Base-by-base conservation (phyloP, 2,888 invertebrate species). In the Entomobrya multifasciata region DNA sequence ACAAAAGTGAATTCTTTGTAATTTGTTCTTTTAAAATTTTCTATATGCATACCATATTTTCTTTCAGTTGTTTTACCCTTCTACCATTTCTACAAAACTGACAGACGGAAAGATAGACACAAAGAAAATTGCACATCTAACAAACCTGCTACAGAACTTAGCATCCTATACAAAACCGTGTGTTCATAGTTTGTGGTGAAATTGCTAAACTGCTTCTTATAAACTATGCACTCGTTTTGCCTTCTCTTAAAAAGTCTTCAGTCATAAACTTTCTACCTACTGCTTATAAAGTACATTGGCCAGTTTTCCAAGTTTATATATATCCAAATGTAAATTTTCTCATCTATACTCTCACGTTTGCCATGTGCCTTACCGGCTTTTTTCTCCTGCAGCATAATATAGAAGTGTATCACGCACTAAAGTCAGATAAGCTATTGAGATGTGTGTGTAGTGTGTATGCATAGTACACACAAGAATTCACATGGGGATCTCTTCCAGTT, bases 181-280 rank as follows among this genome's bases (percentile, higher is more conserved):
- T 11, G 10, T 22, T 8, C 57, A 22, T 57, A n/a, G n/a, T n/a
- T 57, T 30, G 36, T 17, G 36, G 65, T 70, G n/a, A 70, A 47
- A 70, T 13, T 47, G 25, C 49, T 70, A 70, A 44, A 74, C 55
- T 17, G 36, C 36, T 55, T 13, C 81, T 81, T 70, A 72, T 81
- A 70, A 57, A 57, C 41, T 70, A 55, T 80, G 52, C 41, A 25
- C n/a, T 41, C 57, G 25, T 67, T 27, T 25, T 25, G 13, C 44
- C 22, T n/a, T n/a, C n/a, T n/a, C n/a, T n/a, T n/a, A 17, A 60
- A 15, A 49, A 17, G 27, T 36, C 57, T 77, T 27, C 27, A 55
- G 57, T 81, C 72, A 57, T 81, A 57, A 81, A 81, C 44, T 70
- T 81, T 57, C 27, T 52, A n/a, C 17, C 72, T 36, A 36, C 36